phyloP scores from a whole-genome alignment of 2,888 invertebrate species.

The Tachystola acroxantha region DNA sequence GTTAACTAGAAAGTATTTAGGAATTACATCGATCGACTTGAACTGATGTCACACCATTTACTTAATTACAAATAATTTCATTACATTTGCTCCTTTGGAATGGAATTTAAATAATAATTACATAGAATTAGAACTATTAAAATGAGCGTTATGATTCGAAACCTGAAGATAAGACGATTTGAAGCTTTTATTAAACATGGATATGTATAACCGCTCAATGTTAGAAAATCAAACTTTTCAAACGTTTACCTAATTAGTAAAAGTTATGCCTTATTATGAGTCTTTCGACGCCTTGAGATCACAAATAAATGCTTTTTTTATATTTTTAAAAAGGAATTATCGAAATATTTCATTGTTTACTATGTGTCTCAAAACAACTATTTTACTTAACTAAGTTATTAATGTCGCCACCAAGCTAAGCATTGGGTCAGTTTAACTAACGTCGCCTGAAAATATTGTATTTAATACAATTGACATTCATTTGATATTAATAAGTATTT shows the following conservation, averaged over 20 bases:
- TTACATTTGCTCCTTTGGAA: no score
- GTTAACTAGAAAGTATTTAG: no score
- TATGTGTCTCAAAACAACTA: conserved; percentile 14
- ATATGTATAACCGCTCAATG: conserved; percentile 20
- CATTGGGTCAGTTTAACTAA: conserved; percentile 46
- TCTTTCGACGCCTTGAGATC: conserved; percentile 59
- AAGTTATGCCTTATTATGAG: conserved; percentile 28
- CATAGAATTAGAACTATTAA: no score
- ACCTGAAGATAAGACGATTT: no score
- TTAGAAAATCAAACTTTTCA: conserved; percentile 18
- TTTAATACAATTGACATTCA: conserved; percentile 69
- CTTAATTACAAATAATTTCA: no score
- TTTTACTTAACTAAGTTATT: conserved; percentile 33
- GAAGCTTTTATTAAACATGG: no score
- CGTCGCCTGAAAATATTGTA: conserved; percentile 57
- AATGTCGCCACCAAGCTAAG: conserved; percentile 38
- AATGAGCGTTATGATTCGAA: no score
- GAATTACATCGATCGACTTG: no score
- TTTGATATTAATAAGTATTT: conserved; percentile 32
- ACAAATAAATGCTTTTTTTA: conserved; percentile 68
- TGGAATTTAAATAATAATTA: no score
- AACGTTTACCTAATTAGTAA: conserved; percentile 29
- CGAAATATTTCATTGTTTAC: conserved; percentile 18
- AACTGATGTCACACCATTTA: no score
- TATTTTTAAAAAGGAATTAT: conserved; percentile 35